phyloP scores from a whole-genome alignment of 2,113 vertebrate species.

The Peromyscus leucopus region DNA sequence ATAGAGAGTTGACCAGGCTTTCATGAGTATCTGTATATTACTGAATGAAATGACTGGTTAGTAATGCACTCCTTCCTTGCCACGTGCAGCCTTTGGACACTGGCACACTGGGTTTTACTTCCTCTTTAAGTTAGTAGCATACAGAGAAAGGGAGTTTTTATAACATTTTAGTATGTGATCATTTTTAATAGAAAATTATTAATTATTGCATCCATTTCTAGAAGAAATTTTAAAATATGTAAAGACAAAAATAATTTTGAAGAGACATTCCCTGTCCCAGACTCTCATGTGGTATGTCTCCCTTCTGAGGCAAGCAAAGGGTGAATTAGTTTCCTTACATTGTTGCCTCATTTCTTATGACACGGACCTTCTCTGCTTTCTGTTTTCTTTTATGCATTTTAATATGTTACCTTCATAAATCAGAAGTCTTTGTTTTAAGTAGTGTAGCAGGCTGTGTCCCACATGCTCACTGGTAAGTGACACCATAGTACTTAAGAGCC shows the following conservation, averaged over 20 bases:
- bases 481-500: neutral
- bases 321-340: neutral
- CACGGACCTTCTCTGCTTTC: neutral
- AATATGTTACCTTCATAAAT: neutral
- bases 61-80: accelerated
- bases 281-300: neutral
- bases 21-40: neutral
- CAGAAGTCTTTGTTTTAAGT: neutral
- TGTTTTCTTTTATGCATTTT: neutral
- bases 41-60: neutral
- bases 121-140: neutral
- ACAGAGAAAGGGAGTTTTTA: neutral
- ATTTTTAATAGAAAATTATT: neutral
- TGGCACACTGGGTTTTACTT: neutral
- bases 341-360: neutral
- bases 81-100: accelerated
- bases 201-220: neutral
- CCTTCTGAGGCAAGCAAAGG: neutral
- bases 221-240: neutral
- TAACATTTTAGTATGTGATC: neutral
- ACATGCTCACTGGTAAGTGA: neutral
- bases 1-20: neutral
- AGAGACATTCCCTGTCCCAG: accelerated
- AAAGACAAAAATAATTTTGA: neutral
- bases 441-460: neutral